These are phyloP conservation scores for Dolichopus griseipennis DNA, from an alignment of 2,888 invertebrate genomes.

Conservation along the genomic window DNA sequence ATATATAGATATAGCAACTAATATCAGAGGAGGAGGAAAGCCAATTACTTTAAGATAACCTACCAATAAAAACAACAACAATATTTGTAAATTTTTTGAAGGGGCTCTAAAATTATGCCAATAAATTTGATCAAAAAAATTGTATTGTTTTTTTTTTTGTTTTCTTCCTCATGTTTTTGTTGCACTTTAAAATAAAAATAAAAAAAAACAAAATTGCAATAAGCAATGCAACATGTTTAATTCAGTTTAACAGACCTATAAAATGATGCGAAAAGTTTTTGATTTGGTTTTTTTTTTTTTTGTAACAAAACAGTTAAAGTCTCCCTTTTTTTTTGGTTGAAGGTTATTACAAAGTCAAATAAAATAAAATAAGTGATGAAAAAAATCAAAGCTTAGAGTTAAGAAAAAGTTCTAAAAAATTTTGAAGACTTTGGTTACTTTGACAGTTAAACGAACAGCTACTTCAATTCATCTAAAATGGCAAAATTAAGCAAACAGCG, in stretches of 20 bases:
- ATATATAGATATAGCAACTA: too few relatives aligned
- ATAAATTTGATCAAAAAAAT: background rate
- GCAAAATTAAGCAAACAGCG: too few relatives aligned
- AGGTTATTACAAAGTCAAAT: background rate
- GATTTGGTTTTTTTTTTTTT: too few relatives aligned
- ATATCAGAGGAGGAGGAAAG: background rate
- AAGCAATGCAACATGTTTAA: background rate
- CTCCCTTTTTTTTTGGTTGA: background rate
- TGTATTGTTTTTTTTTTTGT: background rate
- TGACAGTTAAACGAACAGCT: too few relatives aligned
- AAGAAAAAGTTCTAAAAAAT: too few relatives aligned
- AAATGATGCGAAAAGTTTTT: background rate
- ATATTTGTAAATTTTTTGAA: background rate
- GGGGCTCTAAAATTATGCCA: background rate
- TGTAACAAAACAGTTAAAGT: background rate
- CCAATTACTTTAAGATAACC: background rate
- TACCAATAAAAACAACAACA: background rate
- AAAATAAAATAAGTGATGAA: too few relatives aligned
- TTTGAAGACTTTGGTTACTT: too few relatives aligned
- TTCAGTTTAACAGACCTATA: background rate
- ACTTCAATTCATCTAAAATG: too few relatives aligned
- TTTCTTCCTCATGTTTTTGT: background rate
- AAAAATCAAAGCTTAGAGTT: too few relatives aligned
- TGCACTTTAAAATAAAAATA: background rate
- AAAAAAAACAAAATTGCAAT: background rate